Conservation (phyloP, 2,888 invertebrate species). For the Thereva unica region DNA sequence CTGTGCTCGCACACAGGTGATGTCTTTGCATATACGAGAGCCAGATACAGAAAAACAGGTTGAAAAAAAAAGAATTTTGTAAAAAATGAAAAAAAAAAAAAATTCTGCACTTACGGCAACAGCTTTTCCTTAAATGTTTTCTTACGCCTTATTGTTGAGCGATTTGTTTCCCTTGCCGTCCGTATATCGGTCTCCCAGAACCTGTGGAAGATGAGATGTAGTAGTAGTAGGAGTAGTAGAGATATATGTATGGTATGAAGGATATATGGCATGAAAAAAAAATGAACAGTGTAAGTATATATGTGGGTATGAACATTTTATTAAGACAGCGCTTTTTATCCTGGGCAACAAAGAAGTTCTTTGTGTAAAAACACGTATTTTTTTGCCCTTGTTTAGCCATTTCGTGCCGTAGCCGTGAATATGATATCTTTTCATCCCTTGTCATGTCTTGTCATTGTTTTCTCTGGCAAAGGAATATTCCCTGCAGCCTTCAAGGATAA, state of each 20-base stretch:
- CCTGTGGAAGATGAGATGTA: slow-evolving; percentile 45
- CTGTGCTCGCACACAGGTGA: background rate
- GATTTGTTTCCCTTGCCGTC: slow-evolving; percentile 71
- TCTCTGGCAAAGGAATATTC: slow-evolving; percentile 6
- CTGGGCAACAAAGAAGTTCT: background rate
- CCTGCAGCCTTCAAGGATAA: background rate
- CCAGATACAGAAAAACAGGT: slow-evolving; percentile 16
- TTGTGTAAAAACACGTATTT: slow-evolving; percentile 4
- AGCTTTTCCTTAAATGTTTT: slow-evolving; percentile 47
- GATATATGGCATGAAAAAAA: too few relatives aligned
- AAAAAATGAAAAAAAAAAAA: slow-evolving; percentile 8
- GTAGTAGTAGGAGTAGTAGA: background rate
- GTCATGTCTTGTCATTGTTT: slow-evolving; percentile 30
- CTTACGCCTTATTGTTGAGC: slow-evolving; percentile 59
- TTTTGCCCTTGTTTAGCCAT: slow-evolving; percentile 8
- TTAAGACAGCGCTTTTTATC: slow-evolving; percentile 18
- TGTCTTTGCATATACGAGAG: background rate
- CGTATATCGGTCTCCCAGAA: slow-evolving; percentile 83
- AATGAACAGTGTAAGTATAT: too few relatives aligned
- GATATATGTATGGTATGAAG: too few relatives aligned
- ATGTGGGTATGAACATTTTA: background rate
- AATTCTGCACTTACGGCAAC: slow-evolving; percentile 47
- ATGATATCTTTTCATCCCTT: slow-evolving; percentile 24
- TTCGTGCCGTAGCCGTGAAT: slow-evolving; percentile 20
- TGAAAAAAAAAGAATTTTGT: background rate